Percentiles rank a stretch among this genome's conserved stretches.
Evolutionary conservation across 2,797 vertebrate genomes (phyloP).

Genomic region (Ptychadena robeensis): DNA sequence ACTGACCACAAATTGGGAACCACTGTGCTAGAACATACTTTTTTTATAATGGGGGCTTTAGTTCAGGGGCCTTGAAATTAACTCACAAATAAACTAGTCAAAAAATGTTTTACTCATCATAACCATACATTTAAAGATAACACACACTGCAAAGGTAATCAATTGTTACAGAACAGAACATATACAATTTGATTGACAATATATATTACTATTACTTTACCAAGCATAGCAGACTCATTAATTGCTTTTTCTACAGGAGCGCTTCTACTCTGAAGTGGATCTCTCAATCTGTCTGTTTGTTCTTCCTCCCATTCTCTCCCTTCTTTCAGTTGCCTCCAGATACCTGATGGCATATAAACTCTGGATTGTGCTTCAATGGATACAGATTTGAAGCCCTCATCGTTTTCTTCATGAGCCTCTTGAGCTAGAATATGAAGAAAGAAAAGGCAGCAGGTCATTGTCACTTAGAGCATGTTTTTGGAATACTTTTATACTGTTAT

Average conservation of each 20-base stretch:
- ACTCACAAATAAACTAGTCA: no score
- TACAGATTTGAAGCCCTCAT: constrained; percentile 75
- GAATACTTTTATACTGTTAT: background rate
- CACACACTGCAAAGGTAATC: no score
- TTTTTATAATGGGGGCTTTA: no score
- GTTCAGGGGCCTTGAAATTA: no score
- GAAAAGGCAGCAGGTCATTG: background rate
- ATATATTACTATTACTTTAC: constrained; percentile 68
- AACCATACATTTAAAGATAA: no score
- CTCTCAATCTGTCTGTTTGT: constrained; percentile 75
- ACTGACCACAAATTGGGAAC: no score
- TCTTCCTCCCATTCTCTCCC: constrained; percentile 83
- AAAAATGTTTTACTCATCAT: no score
- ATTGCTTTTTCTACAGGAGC: constrained; percentile 74
- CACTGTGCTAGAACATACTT: no score
- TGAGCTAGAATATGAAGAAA: constrained; percentile 8
- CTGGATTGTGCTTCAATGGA: constrained; percentile 73
- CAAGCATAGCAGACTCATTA: constrained; percentile 76
- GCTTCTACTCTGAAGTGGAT: constrained; percentile 73
- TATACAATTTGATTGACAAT: background rate
- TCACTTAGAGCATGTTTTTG: background rate
- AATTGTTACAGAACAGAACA: background rate
- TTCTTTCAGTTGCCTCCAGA: constrained; percentile 82
- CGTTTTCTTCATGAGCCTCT: constrained; percentile 70
- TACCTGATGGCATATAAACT: constrained; percentile 72